These are phyloP conservation scores for Perca schrenkii DNA, from an alignment of 2,113 vertebrate species.

Conservation along the genomic window DNA sequence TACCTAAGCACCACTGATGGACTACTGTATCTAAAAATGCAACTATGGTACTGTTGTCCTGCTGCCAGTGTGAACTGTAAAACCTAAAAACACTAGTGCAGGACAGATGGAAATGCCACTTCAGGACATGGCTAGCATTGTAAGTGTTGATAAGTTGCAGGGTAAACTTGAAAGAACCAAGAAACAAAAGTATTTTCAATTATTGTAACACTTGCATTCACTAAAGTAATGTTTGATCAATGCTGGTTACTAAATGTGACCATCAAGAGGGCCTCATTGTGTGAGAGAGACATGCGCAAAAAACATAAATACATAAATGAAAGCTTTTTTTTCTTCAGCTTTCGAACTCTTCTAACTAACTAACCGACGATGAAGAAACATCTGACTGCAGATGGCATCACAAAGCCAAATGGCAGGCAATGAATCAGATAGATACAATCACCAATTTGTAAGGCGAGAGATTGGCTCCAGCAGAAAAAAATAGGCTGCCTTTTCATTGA, in stretches of 20 bases:
- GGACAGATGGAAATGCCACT: neutral
- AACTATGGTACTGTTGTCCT: neutral
- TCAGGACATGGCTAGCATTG: neutral
- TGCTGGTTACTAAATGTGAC: conserved; percentile 1
- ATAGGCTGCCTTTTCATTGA: conserved; percentile 66
- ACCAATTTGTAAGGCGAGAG: conserved; percentile 59
- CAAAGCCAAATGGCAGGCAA: conserved; percentile 59
- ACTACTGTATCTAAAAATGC: neutral
- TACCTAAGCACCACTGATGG: conserved; percentile 3
- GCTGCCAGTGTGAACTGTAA: neutral
- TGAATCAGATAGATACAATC: conserved; percentile 75
- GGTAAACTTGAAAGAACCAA: conserved; percentile 2
- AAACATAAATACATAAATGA: conserved; percentile 17
- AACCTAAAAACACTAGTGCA: neutral
- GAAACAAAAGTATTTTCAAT: neutral
- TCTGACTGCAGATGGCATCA: conserved; percentile 41
- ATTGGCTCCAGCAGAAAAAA: conserved; percentile 58
- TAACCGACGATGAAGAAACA: conserved; percentile 53
- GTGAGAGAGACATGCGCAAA: neutral
- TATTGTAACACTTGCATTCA: conserved; percentile 6
- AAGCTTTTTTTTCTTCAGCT: conserved; percentile 23
- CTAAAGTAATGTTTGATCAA: neutral
- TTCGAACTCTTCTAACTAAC: conserved; percentile 13
- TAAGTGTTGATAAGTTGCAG: neutral
- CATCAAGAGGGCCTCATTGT: conserved; percentile 24